phyloP scores from a whole-genome alignment of 2,797 vertebrate species.

The Mormyrus proboscirostris region DNA sequence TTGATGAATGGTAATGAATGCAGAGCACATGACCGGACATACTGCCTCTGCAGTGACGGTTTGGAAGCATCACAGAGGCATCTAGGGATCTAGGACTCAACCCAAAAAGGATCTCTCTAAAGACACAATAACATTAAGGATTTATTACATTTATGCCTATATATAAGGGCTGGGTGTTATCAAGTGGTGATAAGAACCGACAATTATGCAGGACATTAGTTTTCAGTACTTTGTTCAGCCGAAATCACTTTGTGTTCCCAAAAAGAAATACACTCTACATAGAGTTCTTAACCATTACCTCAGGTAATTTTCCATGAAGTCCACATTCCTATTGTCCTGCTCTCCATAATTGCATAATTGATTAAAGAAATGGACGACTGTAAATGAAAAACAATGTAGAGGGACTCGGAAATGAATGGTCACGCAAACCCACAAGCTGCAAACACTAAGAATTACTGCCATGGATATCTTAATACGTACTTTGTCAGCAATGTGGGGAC shows the following conservation, averaged over 20 bases:
- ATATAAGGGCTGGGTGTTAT: not conserved
- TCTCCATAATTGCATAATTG: not conserved
- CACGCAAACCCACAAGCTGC: not conserved
- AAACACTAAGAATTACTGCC: not conserved
- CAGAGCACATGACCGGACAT: not conserved
- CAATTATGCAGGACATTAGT: not conserved
- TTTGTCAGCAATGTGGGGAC: not conserved
- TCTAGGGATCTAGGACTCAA: not conserved
- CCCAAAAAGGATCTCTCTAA: not conserved
- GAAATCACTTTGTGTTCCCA: not conserved
- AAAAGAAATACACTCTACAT: not conserved
- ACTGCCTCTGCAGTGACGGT: not conserved
- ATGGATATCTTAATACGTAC: not conserved
- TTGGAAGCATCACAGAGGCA: not conserved
- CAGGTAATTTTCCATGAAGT: not conserved
- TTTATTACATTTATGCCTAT: not conserved
- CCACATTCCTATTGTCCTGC: not conserved
- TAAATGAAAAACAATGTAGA: not conserved
- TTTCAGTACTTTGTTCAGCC: not conserved
- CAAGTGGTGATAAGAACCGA: not conserved
- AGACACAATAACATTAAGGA: not conserved
- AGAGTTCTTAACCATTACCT: not conserved
- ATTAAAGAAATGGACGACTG: not conserved
- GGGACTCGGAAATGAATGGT: not conserved
- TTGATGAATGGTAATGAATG: constrained; percentile 2